Percentiles rank a stretch among this genome's conserved stretches.
phyloP scores from a whole-genome alignment of 1,140 invertebrate species.

The Chironomus tepperi region DNA sequence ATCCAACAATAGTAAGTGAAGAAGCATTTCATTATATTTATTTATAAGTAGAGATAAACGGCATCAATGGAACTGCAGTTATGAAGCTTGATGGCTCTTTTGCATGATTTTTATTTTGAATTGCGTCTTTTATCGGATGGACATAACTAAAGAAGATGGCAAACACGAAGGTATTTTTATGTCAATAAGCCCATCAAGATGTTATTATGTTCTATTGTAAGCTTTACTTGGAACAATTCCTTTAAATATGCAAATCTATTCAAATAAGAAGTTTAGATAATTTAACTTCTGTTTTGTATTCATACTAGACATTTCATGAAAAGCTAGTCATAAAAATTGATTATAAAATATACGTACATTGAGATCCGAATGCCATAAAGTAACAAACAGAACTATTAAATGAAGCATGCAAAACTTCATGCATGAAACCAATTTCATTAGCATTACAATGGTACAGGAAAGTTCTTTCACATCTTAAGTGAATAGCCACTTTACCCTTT shows the following conservation, averaged over 20 bases:
- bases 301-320: too few relatives aligned
- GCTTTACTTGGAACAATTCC: too few relatives aligned
- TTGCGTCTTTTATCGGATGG: too few relatives aligned
- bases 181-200: too few relatives aligned
- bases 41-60: neutral
- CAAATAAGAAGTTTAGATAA: neutral
- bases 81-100: neutral
- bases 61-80: neutral
- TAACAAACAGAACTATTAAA: conserved; percentile 1
- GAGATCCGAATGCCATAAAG: neutral
- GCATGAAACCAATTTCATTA: conserved; percentile 13
- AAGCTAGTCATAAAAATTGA: neutral
- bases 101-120: neutral
- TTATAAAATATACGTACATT: neutral
- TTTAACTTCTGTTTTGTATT: neutral
- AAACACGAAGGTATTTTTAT: too few relatives aligned
- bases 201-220: too few relatives aligned
- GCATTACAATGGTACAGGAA: neutral
- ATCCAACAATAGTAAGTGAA: neutral
- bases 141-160: too few relatives aligned
- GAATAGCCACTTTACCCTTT: neutral
- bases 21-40: neutral
- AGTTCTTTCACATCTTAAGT: neutral
- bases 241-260: neutral
- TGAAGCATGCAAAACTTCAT: conserved; percentile 7